These are phyloP conservation scores for Pseudorasbora parva DNA, from an alignment of 2,113 vertebrate genomes.

Conservation along the genomic window DNA sequence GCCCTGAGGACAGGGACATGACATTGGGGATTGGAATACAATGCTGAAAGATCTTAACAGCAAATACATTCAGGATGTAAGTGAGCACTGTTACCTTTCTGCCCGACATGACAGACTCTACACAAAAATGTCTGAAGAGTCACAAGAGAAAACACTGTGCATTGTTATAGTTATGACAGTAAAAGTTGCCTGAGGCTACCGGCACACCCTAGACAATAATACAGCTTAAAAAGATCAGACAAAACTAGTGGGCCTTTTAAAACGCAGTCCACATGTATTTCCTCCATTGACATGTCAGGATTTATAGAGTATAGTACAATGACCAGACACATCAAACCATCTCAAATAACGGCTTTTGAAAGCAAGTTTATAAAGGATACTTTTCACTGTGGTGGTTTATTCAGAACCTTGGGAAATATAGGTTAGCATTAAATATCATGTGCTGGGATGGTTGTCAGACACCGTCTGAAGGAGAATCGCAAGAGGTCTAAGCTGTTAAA, in stretches of 20 bases:
- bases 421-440: not conserved
- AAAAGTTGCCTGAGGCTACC: conserved; percentile 8
- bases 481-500: conserved; percentile 12
- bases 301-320: not conserved
- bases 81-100: not conserved
- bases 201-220: conserved; percentile 7
- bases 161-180: conserved; percentile 15
- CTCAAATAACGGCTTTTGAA: conserved; percentile 4
- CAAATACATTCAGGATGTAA: conserved; percentile 2
- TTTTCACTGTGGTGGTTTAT: not conserved
- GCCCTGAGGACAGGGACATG: conserved; percentile 24
- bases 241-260: not conserved
- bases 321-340: conserved; percentile 24
- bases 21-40: conserved; percentile 9
- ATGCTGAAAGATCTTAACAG: not conserved
- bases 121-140: not conserved
- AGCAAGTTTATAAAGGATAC: conserved; percentile 12
- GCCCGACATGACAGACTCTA: not conserved
- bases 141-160: not conserved
- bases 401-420: not conserved
- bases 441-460: not conserved
- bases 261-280: conserved; percentile 15
- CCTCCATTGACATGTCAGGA: conserved; percentile 2
- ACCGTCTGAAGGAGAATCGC: conserved; percentile 9
- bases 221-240: conserved; percentile 17